phyloP scores from a whole-genome alignment of 2,113 vertebrate species.

The Columbina picui region DNA sequence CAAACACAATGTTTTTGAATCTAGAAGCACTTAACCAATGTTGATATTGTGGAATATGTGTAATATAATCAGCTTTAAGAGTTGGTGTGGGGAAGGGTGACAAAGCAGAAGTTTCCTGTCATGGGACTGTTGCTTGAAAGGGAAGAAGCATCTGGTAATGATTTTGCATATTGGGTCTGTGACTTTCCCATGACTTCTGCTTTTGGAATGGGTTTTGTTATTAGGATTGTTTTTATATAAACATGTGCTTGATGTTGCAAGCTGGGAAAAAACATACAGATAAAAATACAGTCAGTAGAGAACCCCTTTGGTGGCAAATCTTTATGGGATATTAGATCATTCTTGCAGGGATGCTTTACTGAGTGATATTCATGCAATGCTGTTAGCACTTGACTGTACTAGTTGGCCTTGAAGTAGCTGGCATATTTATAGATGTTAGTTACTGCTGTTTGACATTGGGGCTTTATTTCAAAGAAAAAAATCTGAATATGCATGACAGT shows the following conservation, averaged over 20 bases:
- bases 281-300: background rate
- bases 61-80: background rate
- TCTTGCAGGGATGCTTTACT: background rate
- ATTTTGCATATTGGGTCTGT: background rate
- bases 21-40: fast-evolving
- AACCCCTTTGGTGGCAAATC: background rate
- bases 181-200: background rate
- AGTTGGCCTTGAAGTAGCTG: background rate
- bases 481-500: background rate
- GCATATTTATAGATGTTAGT: background rate
- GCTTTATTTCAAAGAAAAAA: background rate
- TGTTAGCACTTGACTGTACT: background rate
- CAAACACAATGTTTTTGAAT: background rate
- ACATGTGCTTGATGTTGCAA: background rate
- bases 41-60: fast-evolving
- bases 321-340: background rate
- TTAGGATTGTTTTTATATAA: background rate
- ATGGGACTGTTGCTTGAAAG: background rate
- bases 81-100: fast-evolving
- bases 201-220: background rate
- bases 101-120: background rate
- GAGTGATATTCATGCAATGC: background rate
- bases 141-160: background rate
- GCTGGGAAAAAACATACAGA: background rate
- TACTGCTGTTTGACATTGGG: background rate